Evolutionary conservation across 1,140 invertebrate species (phyloP), one percentile per base, ranked within the genome.

Genomic region (Sitophilus oryzae): DNA sequence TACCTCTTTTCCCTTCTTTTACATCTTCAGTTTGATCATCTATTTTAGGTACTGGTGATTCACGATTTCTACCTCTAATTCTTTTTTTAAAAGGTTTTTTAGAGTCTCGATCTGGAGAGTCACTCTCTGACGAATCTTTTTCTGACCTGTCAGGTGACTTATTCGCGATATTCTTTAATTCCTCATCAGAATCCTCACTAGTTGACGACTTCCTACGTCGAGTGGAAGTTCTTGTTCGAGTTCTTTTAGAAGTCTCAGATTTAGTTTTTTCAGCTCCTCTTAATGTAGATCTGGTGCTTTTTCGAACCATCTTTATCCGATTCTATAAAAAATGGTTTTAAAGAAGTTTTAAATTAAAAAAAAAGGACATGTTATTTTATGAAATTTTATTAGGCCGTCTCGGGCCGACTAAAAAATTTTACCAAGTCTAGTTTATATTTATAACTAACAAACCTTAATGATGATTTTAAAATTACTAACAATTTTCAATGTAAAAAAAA

Each of bases 1-100:
- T 66, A 57, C 54, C 58, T 50, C 60, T 62, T 55, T 65, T 62
- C 48, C 60, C 64, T 56, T 66, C 65, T 40, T 38, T 56, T 38
- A 54, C 60, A 38, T 65, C 65, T 34, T 63, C 56, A 38, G 42
- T 38, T 30, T 65, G 40, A 56, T 37, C 25, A 10, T 51, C 14
- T 46, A 11, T n/a, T 38, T 9, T 15, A 19, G 14, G 9, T 43
- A 22, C 30, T 25, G 10, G 18, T 43, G 11, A n/a, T 43, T 43
- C 40, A 11, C 18, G 40, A 42, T 20, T n/a, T 11, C 47, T 49
- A 10, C 18, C 18, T 40, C 48, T 44, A 23, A 18, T 52, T 23
- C 55, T 36, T 40, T 52, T 57, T 37, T 56, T 56, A 15, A 56
- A 25, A 21, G 53, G 53, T 15, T 43, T 56, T 21, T 56, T 56